phyloP scores from a whole-genome alignment of 2,888 invertebrate species.

The Anorthoa munda region DNA sequence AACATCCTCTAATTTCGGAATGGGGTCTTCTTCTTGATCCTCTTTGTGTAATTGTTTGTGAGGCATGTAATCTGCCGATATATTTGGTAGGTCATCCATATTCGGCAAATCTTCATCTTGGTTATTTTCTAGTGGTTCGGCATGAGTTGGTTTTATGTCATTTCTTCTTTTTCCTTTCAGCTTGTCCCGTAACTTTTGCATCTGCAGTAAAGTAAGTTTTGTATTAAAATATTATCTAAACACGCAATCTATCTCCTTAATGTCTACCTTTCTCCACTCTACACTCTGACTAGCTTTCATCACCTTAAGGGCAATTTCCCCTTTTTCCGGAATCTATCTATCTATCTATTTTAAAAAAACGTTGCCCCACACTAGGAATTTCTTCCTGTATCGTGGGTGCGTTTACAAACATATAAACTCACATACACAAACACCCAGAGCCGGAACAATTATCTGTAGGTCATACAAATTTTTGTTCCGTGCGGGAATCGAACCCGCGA shows the following conservation, averaged over 20 bases:
- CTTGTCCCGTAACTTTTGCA: conserved; percentile 70
- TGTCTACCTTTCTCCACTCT: neutral
- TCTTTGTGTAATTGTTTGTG: conserved; percentile 40
- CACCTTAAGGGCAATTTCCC: neutral
- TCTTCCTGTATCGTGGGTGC: no score
- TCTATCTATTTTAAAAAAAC: no score
- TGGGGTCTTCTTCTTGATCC: conserved; percentile 40
- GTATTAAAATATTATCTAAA: neutral
- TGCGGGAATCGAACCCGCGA: no score
- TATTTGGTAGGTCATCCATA: conserved; percentile 49
- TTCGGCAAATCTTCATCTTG: conserved; percentile 54
- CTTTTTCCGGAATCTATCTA: no score
- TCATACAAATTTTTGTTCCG: no score
- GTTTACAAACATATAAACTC: no score
- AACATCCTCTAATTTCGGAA: conserved; percentile 71
- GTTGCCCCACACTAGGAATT: no score
- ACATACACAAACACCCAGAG: no score
- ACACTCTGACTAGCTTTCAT: neutral
- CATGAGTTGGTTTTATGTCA: conserved; percentile 45
- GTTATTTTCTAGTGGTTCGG: conserved; percentile 27
- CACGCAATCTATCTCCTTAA: neutral
- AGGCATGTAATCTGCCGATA: conserved; percentile 39
- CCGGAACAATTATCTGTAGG: no score
- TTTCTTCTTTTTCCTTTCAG: conserved; percentile 63
- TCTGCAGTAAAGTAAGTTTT: conserved; percentile 61